Evolutionary conservation across 1,140 invertebrate genomes (phyloP).

Genomic region (Drosophila baimaii): DNA sequence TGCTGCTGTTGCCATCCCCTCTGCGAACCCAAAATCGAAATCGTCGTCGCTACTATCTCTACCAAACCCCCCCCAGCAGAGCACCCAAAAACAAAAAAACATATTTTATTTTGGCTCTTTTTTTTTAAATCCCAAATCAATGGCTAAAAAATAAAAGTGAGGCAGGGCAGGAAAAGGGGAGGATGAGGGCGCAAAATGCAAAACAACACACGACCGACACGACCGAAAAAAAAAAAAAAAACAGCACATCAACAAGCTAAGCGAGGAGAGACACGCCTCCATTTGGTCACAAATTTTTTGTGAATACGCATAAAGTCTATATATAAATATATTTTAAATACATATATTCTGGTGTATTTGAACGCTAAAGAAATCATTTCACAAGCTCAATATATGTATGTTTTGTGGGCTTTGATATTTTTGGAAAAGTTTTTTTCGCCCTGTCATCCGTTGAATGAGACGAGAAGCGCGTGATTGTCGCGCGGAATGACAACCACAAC

Average conservation of each 20-base stretch:
- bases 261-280: conserved; percentile 32
- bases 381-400: conserved; percentile 39
- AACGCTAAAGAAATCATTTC: conserved; percentile 22
- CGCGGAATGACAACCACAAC: conserved; percentile 25
- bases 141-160: conserved; percentile 16
- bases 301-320: conserved; percentile 12
- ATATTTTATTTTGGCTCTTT: conserved; percentile 14
- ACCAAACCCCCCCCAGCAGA: conserved; percentile 7
- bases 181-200: conserved; percentile 9
- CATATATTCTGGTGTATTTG: conserved; percentile 2
- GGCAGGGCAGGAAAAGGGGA: conserved; percentile 36
- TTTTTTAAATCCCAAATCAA: conserved; percentile 15
- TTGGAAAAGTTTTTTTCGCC: conserved; percentile 56
- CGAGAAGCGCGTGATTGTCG: conserved; percentile 62
- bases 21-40: neutral
- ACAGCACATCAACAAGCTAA: conserved; percentile 9
- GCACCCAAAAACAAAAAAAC: neutral
- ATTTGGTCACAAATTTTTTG: conserved; percentile 37
- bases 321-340: neutral
- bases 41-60: conserved; percentile 3
- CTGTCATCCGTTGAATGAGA: conserved; percentile 51
- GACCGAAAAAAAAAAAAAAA: neutral
- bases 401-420: conserved; percentile 56
- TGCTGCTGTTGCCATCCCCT: conserved; percentile 14
- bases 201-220: conserved; percentile 4